Evolutionary conservation across 2,113 vertebrate species (phyloP).

Genomic region (Poeciliopsis retropinna): DNA sequence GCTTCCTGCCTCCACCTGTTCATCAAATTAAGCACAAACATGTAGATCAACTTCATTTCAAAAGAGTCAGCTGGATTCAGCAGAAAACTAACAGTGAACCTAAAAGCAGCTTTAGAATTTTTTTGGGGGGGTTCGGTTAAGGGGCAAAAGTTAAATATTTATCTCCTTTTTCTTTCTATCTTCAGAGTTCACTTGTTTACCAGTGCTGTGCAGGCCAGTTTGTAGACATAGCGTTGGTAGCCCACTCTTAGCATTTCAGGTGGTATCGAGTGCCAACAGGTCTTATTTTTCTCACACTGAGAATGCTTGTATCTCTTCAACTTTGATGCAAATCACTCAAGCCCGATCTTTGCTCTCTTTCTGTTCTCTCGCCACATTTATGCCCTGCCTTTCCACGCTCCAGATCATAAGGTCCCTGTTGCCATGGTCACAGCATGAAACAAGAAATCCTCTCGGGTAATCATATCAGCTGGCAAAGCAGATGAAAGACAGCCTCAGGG

Average conservation of each 20-base stretch:
- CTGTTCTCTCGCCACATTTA: constrained; percentile 13
- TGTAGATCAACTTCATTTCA: not conserved
- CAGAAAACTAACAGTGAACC: not conserved
- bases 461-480: constrained; percentile 59
- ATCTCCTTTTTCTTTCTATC: not conserved
- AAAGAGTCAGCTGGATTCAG: not conserved
- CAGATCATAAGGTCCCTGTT: constrained; percentile 63
- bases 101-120: no score
- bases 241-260: constrained; percentile 79
- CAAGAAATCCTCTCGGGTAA: constrained; percentile 58
- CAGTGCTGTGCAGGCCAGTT: constrained; percentile 67
- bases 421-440: constrained; percentile 70
- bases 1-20: constrained; percentile 86
- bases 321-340: constrained; percentile 20
- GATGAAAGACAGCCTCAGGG: constrained; percentile 49
- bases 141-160: not conserved
- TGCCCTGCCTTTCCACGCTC: constrained; percentile 16
- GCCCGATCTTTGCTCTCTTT: constrained; percentile 4
- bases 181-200: constrained; percentile 49
- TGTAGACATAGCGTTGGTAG: constrained; percentile 75
- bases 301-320: constrained; percentile 28
- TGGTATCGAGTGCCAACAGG: constrained; percentile 28
- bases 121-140: no score
- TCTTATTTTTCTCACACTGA: constrained; percentile 33
- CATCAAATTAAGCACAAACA: constrained; percentile 23